Conservation (phyloP, 2,888 invertebrate genomes). For the Zonitis immaculata region DNA sequence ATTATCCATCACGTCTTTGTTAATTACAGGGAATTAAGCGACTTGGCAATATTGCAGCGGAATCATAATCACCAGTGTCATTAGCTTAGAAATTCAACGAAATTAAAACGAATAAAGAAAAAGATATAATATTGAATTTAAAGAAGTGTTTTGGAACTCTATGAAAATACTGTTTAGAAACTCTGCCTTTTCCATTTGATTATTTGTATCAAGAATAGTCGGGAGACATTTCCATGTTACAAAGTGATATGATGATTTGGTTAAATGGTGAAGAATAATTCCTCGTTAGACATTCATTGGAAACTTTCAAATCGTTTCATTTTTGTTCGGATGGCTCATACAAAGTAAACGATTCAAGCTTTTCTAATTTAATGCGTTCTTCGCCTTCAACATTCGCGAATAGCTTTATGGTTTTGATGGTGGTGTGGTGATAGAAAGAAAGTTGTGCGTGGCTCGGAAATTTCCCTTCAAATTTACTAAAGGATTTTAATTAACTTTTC, state of each 20-base stretch:
- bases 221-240: slow-evolving; percentile 40
- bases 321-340: slow-evolving; percentile 38
- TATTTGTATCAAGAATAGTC: slow-evolving; percentile 7
- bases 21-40: background rate
- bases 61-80: background rate
- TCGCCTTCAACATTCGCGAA: background rate
- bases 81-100: background rate
- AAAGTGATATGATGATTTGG: slow-evolving; percentile 50
- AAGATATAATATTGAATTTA: background rate
- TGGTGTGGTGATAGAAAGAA: slow-evolving; percentile 4
- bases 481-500: slow-evolving; percentile 38
- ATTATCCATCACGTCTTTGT: slow-evolving; percentile 1
- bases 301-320: slow-evolving; percentile 45
- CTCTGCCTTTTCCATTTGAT: background rate
- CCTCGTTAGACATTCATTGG: slow-evolving; percentile 50
- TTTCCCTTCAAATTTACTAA: slow-evolving; percentile 31
- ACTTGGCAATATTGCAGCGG: background rate
- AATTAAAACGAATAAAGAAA: background rate
- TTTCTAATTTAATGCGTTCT: slow-evolving; percentile 44
- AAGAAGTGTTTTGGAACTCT: background rate
- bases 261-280: slow-evolving; percentile 50
- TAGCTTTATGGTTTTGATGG: slow-evolving; percentile 18
- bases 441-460: slow-evolving; percentile 25
- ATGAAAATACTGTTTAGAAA: background rate
- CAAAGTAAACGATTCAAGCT: slow-evolving; percentile 42